Evolutionary conservation across 2,113 vertebrate species (phyloP), one percentile per base, ranked within the genome.

Genomic region (Tor tambroides): DNA sequence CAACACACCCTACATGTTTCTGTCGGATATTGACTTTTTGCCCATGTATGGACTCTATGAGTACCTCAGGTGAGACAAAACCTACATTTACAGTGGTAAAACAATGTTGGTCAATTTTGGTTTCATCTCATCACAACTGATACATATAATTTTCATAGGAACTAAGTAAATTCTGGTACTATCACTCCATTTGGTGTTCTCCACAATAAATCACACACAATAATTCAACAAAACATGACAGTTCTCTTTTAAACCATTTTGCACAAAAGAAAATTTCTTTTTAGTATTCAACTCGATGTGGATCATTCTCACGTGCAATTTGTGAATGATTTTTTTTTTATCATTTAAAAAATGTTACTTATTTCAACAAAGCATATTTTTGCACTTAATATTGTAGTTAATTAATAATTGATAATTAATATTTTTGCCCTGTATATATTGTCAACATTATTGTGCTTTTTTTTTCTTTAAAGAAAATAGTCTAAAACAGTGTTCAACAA

Each of bases 11-110:
- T 99, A 98, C 94, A 96, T 98, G 96, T 99, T 99, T 90, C 95
- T 99, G 63, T 99, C 98, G 0, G 98, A 99, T 94, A 99, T 99
- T 23, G 98, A 99, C 96, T 99, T 99, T 95, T 95, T 99, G 93
- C 98, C 98, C 86, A 99, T 99, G 98, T 99, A 99, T 38, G 98
- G 98, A 91, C 98, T 99, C 92, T 99, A 98, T 89, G 98, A 99
- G 94, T 98, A 98, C 94, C 97, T 99, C 95, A 97, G 98, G 98
- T 99, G 93, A 95, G 85, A 59, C 77, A 6, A 35, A 32, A 77
- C n/a, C n/a, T 9, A 26, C 4, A 72, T 72, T 41, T 41, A 23
- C 4, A 51, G 14, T 46, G 14, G 49, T 51, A 51, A 51, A 51
- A 15, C 14, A 15, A 5, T 51, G 14, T 51, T 51, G 49, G 49